Evolutionary conservation across 1,140 invertebrate species (phyloP).

Genomic region (Mamestra configurata): DNA sequence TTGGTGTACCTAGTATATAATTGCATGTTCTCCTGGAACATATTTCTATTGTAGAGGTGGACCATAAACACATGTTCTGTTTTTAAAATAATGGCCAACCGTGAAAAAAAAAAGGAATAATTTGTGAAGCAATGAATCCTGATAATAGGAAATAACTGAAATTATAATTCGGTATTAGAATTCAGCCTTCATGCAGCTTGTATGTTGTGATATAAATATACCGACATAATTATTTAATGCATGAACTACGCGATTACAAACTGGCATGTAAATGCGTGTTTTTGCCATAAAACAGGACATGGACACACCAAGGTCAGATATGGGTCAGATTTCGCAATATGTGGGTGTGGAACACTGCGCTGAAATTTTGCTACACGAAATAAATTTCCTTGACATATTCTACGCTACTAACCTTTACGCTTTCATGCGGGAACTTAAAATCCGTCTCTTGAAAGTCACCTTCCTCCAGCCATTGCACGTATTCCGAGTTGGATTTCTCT

Average conservation of each 20-base stretch:
- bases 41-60: too few species aligned
- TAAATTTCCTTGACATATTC: neutral
- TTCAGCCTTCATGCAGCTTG: neutral
- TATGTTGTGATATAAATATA: neutral
- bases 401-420: slow-evolving; percentile 79
- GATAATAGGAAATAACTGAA: neutral
- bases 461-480: slow-evolving; percentile 79
- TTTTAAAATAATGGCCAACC: too few species aligned
- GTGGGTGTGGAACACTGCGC: neutral
- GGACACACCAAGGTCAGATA: slow-evolving; percentile 13
- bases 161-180: neutral
- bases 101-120: neutral
- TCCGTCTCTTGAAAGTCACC: slow-evolving; percentile 77
- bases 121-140: neutral
- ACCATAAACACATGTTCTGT: too few species aligned
- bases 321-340: neutral
- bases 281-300: neutral
- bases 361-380: neutral
- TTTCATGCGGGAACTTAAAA: slow-evolving; percentile 87
- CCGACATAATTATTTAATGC: neutral
- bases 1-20: neutral
- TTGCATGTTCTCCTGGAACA: slow-evolving; percentile 16
- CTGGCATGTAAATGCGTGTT: neutral
- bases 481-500: slow-evolving; percentile 78
- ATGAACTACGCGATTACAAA: neutral